These are phyloP conservation scores for Acipenser oxyrinchus DNA, from an alignment of 2,797 vertebrate genomes.

Conservation along the genomic window DNA sequence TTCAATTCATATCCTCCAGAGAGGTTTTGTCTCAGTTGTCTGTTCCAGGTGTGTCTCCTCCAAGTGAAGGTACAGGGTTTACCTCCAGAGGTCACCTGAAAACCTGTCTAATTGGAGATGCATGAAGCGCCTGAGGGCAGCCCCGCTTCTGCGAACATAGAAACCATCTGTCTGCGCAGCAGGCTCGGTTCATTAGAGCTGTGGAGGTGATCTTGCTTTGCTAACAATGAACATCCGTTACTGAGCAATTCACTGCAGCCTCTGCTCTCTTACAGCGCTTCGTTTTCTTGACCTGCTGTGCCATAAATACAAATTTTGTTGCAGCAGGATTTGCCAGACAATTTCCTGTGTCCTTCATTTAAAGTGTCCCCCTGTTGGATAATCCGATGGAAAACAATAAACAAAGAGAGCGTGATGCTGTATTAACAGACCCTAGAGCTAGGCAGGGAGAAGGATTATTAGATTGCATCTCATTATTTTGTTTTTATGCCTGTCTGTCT, in stretches of 20 bases:
- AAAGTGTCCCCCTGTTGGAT: not conserved
- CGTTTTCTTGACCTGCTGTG: not conserved
- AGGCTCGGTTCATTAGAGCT: slow-evolving; percentile 6
- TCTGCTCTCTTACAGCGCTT: slow-evolving; percentile 1
- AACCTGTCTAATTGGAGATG: slow-evolving; percentile 13
- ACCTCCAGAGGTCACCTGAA: not conserved
- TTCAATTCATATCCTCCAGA: not conserved
- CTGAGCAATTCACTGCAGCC: slow-evolving; percentile 5
- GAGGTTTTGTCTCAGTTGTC: not conserved
- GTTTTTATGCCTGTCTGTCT: too few relatives aligned
- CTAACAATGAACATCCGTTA: slow-evolving; percentile 2
- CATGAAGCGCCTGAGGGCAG: not conserved
- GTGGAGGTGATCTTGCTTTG: not conserved
- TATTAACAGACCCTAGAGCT: too few relatives aligned
- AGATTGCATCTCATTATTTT: too few relatives aligned
- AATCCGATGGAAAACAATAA: not conserved
- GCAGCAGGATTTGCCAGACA: slow-evolving; percentile 1
- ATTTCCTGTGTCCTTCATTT: slow-evolving; percentile 2
- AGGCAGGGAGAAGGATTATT: too few relatives aligned
- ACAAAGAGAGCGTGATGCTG: not conserved
- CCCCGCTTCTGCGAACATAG: not conserved
- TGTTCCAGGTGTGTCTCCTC: not conserved
- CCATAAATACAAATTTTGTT: slow-evolving; percentile 2
- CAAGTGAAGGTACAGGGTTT: not conserved
- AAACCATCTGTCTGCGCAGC: slow-evolving; percentile 16